phyloP scores from a whole-genome alignment of 2,888 invertebrate species.

The Meiosimyza platycephala region DNA sequence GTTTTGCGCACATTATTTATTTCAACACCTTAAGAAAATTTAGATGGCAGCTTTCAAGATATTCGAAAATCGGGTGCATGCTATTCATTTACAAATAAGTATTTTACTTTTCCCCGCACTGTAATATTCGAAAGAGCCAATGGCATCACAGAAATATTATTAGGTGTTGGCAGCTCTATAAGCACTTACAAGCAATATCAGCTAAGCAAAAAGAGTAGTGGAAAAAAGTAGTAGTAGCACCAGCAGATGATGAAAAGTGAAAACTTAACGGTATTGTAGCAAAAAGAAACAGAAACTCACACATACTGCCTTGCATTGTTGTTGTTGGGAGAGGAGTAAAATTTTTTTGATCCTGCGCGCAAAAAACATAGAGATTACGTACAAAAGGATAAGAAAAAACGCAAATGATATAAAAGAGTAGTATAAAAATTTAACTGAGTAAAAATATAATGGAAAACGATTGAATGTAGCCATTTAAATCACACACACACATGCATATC shows the following conservation, averaged over 20 bases:
- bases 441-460: too few relatives aligned
- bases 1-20: too few relatives aligned
- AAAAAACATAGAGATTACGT: background rate
- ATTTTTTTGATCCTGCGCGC: slow-evolving; percentile 34
- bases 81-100: too few relatives aligned
- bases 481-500: slow-evolving; percentile 7
- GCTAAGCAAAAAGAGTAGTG: slow-evolving; percentile 30
- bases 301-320: background rate
- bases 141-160: too few relatives aligned
- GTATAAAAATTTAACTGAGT: too few relatives aligned
- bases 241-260: slow-evolving; percentile 29
- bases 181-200: background rate
- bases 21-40: too few relatives aligned
- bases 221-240: slow-evolving; percentile 22
- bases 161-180: too few relatives aligned
- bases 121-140: too few relatives aligned
- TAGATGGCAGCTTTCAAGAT: too few relatives aligned
- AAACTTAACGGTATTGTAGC: slow-evolving; percentile 13
- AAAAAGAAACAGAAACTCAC: slow-evolving; percentile 4
- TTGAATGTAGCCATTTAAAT: too few relatives aligned
- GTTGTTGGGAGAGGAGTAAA: background rate
- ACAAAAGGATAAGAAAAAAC: background rate
- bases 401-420: background rate
- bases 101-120: too few relatives aligned
- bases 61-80: too few relatives aligned